Base-by-base conservation (phyloP, 1,140 invertebrate species). In the Papilio helenus region DNA sequence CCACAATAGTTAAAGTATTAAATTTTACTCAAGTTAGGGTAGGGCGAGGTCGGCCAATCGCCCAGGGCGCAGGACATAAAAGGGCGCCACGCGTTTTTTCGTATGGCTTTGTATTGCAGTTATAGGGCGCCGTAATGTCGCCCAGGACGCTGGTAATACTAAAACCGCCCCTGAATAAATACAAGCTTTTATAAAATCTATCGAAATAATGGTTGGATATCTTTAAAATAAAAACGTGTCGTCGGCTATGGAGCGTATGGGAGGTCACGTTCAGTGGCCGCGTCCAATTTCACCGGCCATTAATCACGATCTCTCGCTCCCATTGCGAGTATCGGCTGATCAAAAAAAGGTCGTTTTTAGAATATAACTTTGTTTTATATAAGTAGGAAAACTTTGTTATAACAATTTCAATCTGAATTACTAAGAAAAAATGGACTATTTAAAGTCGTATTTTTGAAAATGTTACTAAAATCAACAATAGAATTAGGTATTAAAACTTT, bases 241-340 rank as follows among this genome's bases (percentile, higher is more conserved):
- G 42, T 16, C 34, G 26, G 18, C 5, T 34, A 77, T 61, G 18
- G 16, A 39, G 18, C 55, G 39, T 42, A 65, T 77, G 76, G 76
- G 76, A 77, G 76, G 76, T 65, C 76, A 77, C 55, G 76, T 61
- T 44, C 76, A 65, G 51, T 77, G 76, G 55, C 76, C 76, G 58
- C 39, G 76, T 77, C 55, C 76, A 77, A 77, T 77, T 77, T 77
- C 76, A 77, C 58, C 76, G 55, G 55, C 55, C 76, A 77, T 77
- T 77, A 77, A 77, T 77, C 76, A 65, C 76, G 44, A 77, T 77
- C 55, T 65, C 58, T 9, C 55, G 76, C 61, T 77, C 18, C 76
- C 76, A 46, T 61, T 77, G 76, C n/a, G 29, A 77, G 76, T 77
- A 77, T 77, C 76, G 76, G 58, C 10, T 61, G 51, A 77, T 77